Evolutionary conservation across 2,113 vertebrate genomes (phyloP), one percentile per base, ranked within the genome.

Genomic region (Zosterops lateralis): DNA sequence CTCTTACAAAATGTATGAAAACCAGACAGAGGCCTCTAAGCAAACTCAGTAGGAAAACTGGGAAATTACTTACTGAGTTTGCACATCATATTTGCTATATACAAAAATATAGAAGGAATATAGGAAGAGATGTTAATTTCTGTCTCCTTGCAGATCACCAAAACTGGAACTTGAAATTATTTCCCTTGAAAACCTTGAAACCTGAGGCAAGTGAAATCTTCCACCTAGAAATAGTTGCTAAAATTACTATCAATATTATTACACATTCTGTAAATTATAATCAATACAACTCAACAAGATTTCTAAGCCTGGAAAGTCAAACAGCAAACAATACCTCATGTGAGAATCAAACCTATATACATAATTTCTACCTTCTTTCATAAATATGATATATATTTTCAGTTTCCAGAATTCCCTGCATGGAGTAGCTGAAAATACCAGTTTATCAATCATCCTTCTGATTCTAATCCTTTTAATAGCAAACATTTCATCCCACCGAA

Each of bases 401-500:
- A 10, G 7, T 77, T 83, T 83, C 18, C 47, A 74, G 17, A 85
- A 73, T 64, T 53, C 24, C 31, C 72, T 65, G 48, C 26, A 38
- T 28, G 36, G 38, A 71, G 47, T 8, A 82, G 31, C 58, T 85
- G 25, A 45, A 91, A 92, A 73, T 36, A 79, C 24, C 73, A n/a
- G 34, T 85, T 76, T 71, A 25, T 95, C 82, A 92, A 70, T 85
- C 81, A 95, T 51, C 1, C 0, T 54, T 89, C 75, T 56, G 45
- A 78, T 77, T 77, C 64, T 48, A 47, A 85, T 80, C 48, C 31
- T 84, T 86, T 85, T 50, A 79, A 78, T 64, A 89, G 74, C 48
- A 91, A 95, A 85, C 71, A 80, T 87, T 90, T 88, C 64, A 83
- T 79, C 58, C 47, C 44, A 62, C 47, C 72, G 71, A 87, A 76